Evolutionary conservation across 2,797 vertebrate genomes (phyloP).

Genomic region (Sarcophilus harrisii): DNA sequence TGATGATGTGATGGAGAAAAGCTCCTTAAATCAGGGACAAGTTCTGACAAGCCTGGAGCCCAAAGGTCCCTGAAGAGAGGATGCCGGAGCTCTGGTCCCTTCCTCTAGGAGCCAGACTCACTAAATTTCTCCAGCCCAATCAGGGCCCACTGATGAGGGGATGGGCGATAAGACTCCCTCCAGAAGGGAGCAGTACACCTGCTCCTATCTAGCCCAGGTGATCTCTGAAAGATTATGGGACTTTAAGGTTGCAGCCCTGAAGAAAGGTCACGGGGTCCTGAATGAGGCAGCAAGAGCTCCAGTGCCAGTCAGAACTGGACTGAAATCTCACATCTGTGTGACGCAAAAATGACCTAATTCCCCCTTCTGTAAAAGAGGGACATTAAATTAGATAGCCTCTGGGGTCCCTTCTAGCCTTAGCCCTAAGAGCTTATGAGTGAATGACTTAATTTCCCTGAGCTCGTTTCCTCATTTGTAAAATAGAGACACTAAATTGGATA

Average conservation of each 20-base stretch:
- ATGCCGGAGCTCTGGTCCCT: not conserved
- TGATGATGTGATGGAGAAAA: conserved; percentile 60
- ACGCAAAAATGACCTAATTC: not conserved
- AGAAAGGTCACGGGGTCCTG: not conserved
- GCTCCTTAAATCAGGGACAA: conserved; percentile 71
- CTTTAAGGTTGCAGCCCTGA: not conserved
- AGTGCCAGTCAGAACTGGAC: not conserved
- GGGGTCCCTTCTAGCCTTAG: not conserved
- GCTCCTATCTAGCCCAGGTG: not conserved
- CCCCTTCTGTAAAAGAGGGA: not conserved
- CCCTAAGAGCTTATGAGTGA: no score
- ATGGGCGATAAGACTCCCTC: not conserved
- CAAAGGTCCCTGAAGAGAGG: not conserved
- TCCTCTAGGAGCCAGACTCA: not conserved
- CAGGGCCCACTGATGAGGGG: not conserved
- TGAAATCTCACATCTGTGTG: not conserved
- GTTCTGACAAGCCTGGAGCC: conserved; percentile 34
- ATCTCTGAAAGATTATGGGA: not conserved
- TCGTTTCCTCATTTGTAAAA: no score
- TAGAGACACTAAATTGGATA: no score
- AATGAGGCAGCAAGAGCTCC: not conserved
- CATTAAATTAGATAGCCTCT: not conserved
- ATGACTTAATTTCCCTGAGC: no score
- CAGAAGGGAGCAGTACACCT: not conserved
- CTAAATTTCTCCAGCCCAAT: not conserved